phyloP scores from a whole-genome alignment of 2,113 vertebrate genomes.

The Sinocyclocheilus grahami region DNA sequence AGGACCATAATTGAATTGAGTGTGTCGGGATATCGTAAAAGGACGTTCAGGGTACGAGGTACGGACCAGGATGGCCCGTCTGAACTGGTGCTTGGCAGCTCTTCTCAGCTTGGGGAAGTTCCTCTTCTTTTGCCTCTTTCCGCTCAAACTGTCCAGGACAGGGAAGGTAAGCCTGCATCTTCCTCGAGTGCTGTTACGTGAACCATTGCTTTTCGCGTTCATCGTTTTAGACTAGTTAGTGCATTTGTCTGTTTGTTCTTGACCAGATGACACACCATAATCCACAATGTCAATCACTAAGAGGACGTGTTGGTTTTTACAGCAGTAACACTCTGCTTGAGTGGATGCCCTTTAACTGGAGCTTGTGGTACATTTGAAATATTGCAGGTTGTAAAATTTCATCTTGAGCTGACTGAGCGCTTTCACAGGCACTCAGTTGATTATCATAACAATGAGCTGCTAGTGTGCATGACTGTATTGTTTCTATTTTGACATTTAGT shows the following conservation, averaged over 20 bases:
- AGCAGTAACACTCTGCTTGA: not conserved
- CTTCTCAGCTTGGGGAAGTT: constrained; percentile 82
- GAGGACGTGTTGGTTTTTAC: not conserved
- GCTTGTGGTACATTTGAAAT: constrained; percentile 26
- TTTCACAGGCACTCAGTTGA: constrained; percentile 27
- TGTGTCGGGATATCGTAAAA: constrained; percentile 24
- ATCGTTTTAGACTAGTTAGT: not conserved
- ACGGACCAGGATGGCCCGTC: constrained; percentile 74
- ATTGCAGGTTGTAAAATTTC: constrained; percentile 13
- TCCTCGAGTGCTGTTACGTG: not conserved
- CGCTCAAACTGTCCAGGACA: constrained; percentile 67
- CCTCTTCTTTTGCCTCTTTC: constrained; percentile 81
- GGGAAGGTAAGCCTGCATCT: constrained; percentile 68
- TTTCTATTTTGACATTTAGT: constrained; percentile 7
- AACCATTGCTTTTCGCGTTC: not conserved
- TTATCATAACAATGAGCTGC: constrained; percentile 13
- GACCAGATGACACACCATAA: not conserved
- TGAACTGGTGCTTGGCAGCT: constrained; percentile 80
- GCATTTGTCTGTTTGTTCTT: not conserved
- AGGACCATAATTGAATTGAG: constrained; percentile 28
- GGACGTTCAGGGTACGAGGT: constrained; percentile 12
- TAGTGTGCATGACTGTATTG: not conserved
- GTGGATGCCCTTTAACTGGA: not conserved
- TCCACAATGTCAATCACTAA: not conserved
- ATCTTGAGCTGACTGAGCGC: not conserved